Base-by-base conservation (phyloP, 2,113 vertebrate genomes). In the Cynocephalus volans region DNA sequence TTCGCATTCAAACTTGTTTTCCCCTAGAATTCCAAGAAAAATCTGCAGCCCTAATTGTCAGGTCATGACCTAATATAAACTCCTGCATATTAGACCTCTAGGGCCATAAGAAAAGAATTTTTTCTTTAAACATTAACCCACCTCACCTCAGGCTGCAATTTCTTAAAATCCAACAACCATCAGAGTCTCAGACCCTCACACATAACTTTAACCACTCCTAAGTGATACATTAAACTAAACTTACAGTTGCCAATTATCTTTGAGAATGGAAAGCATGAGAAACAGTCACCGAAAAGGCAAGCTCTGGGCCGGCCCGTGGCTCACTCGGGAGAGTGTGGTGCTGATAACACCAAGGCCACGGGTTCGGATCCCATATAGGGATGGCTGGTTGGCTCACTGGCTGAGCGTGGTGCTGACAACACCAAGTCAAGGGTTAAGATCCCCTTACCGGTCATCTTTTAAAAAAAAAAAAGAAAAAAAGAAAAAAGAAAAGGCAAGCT, bases 51-150 rank as follows among this genome's bases (percentile, higher is more conserved):
- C 21, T 91, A 75, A 82, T n/a, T 93, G 50, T 91, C 83, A 93
- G 69, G 75, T 93, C 83, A 62, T 87, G 69, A 95, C 54, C 93
- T 76, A 93, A 91, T 64, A 96, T 76, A 93, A 77, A 97, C n/a
- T n/a, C 58, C 36, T 76, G 45, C 17, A 86, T 82, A 67, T 72
- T 72, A 96, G 72, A 80, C 23, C 31, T 33, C 36, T 70, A 33
- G 86, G 45, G 73, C 79, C 64, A 79, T 33, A 85, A 93, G n/a
- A 88, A 67, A 5, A 89, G 64, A 86, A 64, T 81, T 89, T 83
- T 85, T 90, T 75, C 93, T 95, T 95, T 95, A 96, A 96, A 95
- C 72, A 88, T 96, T 89, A 93, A 88, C 58, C 45, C n/a, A 90
- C 31, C 54, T 76, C 67, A 96, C 24, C 56, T 86, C 54, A 86